Conservation (phyloP, 2,797 vertebrate species). For the Capromys pilorides region DNA sequence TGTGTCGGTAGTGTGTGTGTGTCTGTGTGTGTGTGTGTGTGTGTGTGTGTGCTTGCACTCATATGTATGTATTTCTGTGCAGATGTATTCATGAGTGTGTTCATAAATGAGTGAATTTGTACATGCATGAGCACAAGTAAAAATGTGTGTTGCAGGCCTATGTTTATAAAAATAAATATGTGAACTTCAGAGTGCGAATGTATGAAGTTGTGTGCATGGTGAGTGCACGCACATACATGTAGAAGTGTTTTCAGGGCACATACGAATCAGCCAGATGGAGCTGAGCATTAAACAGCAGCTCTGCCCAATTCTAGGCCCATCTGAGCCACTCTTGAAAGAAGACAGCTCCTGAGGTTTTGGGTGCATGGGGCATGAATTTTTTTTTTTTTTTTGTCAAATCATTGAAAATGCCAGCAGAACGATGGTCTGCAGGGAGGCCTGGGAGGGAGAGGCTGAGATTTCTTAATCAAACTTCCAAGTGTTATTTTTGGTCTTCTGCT, state of each 20-base stretch:
- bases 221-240: accelerated
- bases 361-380: not conserved
- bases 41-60: too few species aligned
- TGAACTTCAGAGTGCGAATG: not conserved
- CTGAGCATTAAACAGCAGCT: not conserved
- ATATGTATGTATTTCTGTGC: not conserved
- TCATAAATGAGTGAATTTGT: not conserved
- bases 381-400: constrained; percentile 45
- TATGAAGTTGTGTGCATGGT: too few species aligned
- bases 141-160: not conserved
- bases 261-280: not conserved
- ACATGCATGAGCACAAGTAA: not conserved
- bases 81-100: not conserved
- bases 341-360: constrained; percentile 30
- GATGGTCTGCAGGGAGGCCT: constrained; percentile 42
- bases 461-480: constrained; percentile 86
- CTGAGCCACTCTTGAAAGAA: constrained; percentile 1
- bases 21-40: too few species aligned
- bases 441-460: constrained; percentile 74
- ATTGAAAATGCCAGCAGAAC: constrained; percentile 46
- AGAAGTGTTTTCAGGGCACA: not conserved
- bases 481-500: constrained; percentile 80
- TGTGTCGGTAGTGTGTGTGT: not conserved
- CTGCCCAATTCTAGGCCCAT: not conserved
- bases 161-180: not conserved